A percentile compares a stretch with the other conserved stretches of the same genome.
These are phyloP conservation scores for Gymnobelideus leadbeateri DNA, from an alignment of 2,113 vertebrate genomes.

Conservation along the genomic window DNA sequence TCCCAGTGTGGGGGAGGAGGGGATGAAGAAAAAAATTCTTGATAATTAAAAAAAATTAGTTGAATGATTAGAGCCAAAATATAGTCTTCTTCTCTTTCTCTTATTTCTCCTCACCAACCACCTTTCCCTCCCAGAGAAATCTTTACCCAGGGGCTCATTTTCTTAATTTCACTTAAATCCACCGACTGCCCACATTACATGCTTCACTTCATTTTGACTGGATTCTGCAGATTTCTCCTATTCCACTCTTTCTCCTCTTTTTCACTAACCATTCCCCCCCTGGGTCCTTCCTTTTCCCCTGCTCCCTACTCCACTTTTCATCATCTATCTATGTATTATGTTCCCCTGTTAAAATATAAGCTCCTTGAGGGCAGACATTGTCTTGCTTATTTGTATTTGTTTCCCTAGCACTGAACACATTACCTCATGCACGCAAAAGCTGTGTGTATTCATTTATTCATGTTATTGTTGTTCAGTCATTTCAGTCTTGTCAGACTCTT, in stretches of 20 bases:
- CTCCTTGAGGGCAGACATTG: too few relatives aligned
- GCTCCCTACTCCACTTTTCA: not conserved
- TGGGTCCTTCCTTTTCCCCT: not conserved
- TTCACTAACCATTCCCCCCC: not conserved
- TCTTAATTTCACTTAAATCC: not conserved
- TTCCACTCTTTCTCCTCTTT: not conserved
- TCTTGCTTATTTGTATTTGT: too few relatives aligned
- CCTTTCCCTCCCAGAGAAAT: not conserved
- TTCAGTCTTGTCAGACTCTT: too few relatives aligned
- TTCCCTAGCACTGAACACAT: too few relatives aligned
- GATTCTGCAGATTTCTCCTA: not conserved
- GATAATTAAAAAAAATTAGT: not conserved
- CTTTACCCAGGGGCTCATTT: not conserved
- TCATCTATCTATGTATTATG: too few relatives aligned
- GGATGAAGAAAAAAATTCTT: not conserved
- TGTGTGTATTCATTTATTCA: too few relatives aligned
- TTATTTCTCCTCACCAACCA: not conserved
- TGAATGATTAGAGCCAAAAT: not conserved
- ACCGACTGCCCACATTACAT: too few relatives aligned
- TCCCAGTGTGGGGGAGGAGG: not conserved
- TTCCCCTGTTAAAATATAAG: too few relatives aligned
- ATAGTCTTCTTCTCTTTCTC: not conserved
- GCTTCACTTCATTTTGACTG: not conserved
- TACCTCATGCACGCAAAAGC: too few relatives aligned
- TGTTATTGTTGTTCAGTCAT: too few relatives aligned